These are phyloP conservation scores for Lycorma delicatula DNA, from an alignment of 1,140 invertebrate genomes.

Conservation along the genomic window DNA sequence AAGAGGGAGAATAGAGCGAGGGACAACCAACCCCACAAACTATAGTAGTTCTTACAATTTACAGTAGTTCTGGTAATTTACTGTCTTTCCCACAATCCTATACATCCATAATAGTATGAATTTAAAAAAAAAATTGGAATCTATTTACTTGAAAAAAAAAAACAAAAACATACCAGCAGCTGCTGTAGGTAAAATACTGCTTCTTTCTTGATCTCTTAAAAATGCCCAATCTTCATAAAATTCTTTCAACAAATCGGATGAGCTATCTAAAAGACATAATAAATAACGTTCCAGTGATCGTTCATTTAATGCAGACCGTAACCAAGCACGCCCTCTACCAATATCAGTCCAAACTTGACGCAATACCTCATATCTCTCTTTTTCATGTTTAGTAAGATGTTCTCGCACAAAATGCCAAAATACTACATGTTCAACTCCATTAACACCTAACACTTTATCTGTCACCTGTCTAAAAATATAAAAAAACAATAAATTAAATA, in stretches of 20 bases:
- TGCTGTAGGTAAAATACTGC: conserved; percentile 65
- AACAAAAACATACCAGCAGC: conserved; percentile 56
- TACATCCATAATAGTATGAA: too few species aligned
- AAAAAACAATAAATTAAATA: too few species aligned
- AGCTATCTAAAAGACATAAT: conserved; percentile 53
- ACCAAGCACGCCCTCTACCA: conserved; percentile 76
- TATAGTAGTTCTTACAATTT: too few species aligned
- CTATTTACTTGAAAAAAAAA: too few species aligned
- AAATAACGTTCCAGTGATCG: conserved; percentile 78
- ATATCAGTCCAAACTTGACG: conserved; percentile 71
- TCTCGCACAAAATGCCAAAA: conserved; percentile 61
- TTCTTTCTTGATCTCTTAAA: conserved; percentile 63
- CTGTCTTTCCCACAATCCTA: too few species aligned
- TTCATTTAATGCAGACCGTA: conserved; percentile 80
- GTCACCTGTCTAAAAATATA: conserved; percentile 54
- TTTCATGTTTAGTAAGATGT: conserved; percentile 76
- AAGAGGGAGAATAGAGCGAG: too few species aligned
- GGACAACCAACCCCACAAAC: too few species aligned
- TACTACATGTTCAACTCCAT: conserved; percentile 5
- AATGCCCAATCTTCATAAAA: conserved; percentile 83
- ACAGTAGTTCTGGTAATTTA: too few species aligned
- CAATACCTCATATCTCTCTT: conserved; percentile 71
- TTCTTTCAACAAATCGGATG: conserved; percentile 31
- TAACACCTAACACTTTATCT: conserved; percentile 45
- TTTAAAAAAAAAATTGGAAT: too few species aligned